Conservation (phyloP, 2,888 invertebrate genomes). For the Meteorus cinctellus region DNA sequence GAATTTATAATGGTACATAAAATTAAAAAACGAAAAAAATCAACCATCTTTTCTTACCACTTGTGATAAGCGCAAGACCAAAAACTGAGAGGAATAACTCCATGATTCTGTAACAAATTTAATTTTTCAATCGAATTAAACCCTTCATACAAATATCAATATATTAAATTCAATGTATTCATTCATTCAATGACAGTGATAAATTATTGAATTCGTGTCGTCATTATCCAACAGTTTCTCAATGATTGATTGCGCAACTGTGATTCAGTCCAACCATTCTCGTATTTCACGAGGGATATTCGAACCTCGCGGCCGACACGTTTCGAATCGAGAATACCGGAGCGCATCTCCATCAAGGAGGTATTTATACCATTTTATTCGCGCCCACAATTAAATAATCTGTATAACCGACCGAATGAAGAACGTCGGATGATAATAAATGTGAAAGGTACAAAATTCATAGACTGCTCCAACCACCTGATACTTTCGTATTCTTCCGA, state of each 20-base stretch:
- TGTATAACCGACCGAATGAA: constrained; percentile 12
- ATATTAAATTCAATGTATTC: not conserved
- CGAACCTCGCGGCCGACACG: constrained; percentile 50
- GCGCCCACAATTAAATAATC: constrained; percentile 5
- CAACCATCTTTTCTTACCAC: constrained; percentile 46
- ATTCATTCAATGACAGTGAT: not conserved
- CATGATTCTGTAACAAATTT: constrained; percentile 45
- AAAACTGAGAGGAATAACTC: constrained; percentile 32
- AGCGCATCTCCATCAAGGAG: constrained; percentile 45
- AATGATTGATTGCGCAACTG: constrained; percentile 42
- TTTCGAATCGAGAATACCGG: constrained; percentile 48
- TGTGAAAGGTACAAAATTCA: not conserved
- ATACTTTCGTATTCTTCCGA: constrained; percentile 1
- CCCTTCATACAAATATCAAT: not conserved
- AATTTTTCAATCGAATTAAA: not conserved
- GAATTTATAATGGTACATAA: constrained; percentile 29
- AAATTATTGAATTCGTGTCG: not conserved
- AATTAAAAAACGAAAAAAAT: constrained; percentile 10
- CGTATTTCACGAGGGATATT: constrained; percentile 22
- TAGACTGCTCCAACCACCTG: not conserved
- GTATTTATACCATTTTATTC: constrained; percentile 37
- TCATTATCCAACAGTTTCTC: not conserved
- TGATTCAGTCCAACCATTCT: not conserved
- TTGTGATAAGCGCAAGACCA: constrained; percentile 43
- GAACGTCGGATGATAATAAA: constrained; percentile 1